Conservation (phyloP, 2,797 vertebrate species). For the Choloepus didactylus region DNA sequence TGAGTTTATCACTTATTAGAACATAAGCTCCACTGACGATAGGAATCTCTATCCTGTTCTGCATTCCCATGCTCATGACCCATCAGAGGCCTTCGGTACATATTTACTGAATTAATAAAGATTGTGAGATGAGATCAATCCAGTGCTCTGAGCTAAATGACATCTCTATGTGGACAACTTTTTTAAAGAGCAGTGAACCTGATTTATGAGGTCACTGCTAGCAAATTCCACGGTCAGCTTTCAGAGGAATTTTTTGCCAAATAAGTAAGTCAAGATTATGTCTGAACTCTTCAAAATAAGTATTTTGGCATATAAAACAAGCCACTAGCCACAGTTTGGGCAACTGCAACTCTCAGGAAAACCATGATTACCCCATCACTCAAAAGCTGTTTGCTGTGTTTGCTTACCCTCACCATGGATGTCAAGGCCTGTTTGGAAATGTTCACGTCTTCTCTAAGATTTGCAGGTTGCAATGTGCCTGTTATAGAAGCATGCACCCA, state of each 20-base stretch:
- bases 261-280: constrained; percentile 24
- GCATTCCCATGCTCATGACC: neutral
- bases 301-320: constrained; percentile 25
- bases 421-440: constrained; percentile 48
- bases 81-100: neutral
- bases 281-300: constrained; percentile 58
- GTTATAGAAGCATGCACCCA: constrained; percentile 29
- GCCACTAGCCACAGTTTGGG: constrained; percentile 53
- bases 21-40: neutral
- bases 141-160: neutral
- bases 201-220: neutral
- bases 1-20: neutral
- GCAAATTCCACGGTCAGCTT: constrained; percentile 37
- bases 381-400: neutral
- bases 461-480: constrained; percentile 30
- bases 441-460: constrained; percentile 31
- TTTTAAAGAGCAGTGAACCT: neutral
- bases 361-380: constrained; percentile 64
- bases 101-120: constrained; percentile 20
- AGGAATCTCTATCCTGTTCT: neutral
- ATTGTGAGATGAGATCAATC: neutral
- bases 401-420: neutral
- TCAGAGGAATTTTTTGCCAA: constrained; percentile 34
- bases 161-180: constrained; percentile 5
- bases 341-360: constrained; percentile 70